Evolutionary conservation across 2,888 invertebrate species (phyloP).

Genomic region (Leptinotarsa haldemani): DNA sequence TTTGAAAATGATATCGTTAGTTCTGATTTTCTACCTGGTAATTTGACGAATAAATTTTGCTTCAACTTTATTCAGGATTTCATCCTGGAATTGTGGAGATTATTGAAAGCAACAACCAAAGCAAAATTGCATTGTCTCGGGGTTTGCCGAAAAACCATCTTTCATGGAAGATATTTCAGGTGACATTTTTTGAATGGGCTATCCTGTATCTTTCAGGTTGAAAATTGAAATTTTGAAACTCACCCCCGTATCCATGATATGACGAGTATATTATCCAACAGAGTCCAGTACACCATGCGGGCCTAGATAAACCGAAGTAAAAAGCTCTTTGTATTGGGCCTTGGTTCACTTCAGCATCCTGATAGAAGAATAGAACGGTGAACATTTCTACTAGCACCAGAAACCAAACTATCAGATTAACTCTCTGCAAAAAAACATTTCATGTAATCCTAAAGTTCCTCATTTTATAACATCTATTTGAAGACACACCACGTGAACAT

Average conservation of each 20-base stretch:
- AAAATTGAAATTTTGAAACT: constrained; percentile 5
- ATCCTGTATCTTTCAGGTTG: no score
- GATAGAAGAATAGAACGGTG: constrained; percentile 33
- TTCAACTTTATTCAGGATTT: no score
- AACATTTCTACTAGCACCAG: constrained; percentile 41
- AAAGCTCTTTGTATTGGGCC: constrained; percentile 31
- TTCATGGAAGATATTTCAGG: no score
- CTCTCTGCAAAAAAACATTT: constrained; percentile 28
- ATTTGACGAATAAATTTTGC: no score
- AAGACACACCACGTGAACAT: no score
- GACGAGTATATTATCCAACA: constrained; percentile 50
- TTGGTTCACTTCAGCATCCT: constrained; percentile 35
- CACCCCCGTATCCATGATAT: constrained; percentile 51
- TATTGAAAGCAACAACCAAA: no score
- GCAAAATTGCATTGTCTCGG: no score
- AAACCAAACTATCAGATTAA: constrained; percentile 43
- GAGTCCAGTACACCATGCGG: constrained; percentile 45
- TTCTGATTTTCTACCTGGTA: no score
- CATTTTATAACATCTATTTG: background rate
- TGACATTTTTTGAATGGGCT: no score
- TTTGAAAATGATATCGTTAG: no score
- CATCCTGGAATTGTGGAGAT: no score
- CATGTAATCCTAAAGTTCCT: background rate
- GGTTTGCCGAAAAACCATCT: no score
- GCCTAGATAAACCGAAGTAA: constrained; percentile 39